Evolutionary conservation across 2,888 invertebrate species (phyloP).

Genomic region (Oxytorus armatus): DNA sequence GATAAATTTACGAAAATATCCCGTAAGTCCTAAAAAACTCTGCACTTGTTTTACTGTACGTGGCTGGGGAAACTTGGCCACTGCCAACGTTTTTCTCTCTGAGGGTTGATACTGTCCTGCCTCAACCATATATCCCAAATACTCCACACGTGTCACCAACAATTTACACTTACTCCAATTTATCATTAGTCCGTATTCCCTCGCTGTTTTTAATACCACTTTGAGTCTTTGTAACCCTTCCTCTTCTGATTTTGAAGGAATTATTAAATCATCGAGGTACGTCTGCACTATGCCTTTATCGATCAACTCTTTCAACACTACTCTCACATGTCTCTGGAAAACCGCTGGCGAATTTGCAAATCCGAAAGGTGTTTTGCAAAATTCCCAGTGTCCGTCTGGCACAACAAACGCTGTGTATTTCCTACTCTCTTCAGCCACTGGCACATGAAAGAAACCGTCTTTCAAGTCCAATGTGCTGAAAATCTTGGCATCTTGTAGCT

Average conservation of each 20-base stretch:
- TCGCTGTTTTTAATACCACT: neutral
- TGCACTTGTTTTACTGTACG: slow-evolving; percentile 45
- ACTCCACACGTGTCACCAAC: neutral
- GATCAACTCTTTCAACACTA: neutral
- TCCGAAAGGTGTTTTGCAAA: slow-evolving; percentile 1
- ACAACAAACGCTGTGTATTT: slow-evolving; percentile 75
- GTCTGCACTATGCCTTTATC: neutral
- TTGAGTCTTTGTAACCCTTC: neutral
- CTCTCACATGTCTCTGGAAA: slow-evolving; percentile 41
- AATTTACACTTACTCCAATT: neutral
- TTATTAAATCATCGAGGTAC: slow-evolving; percentile 17
- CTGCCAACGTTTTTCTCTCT: slow-evolving; percentile 42
- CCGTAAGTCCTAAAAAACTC: slow-evolving; percentile 61
- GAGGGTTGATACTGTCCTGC: slow-evolving; percentile 52
- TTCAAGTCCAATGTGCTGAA: slow-evolving; percentile 41
- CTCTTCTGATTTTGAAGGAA: slow-evolving; percentile 9
- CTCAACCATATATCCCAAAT: slow-evolving; percentile 35
- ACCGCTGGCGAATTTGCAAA: slow-evolving; percentile 1
- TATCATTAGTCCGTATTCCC: neutral
- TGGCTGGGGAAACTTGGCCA: slow-evolving; percentile 49
- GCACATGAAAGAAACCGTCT: slow-evolving; percentile 69
- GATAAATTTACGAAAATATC: slow-evolving; percentile 64
- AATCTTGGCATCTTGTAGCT: slow-evolving; percentile 16
- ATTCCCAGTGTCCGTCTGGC: slow-evolving; percentile 69
- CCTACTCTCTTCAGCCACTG: slow-evolving; percentile 67